A percentile compares a stretch with the other conserved stretches of the same genome.
phyloP scores from a whole-genome alignment of 2,113 vertebrate genomes.

The Myrmecobius fasciatus region DNA sequence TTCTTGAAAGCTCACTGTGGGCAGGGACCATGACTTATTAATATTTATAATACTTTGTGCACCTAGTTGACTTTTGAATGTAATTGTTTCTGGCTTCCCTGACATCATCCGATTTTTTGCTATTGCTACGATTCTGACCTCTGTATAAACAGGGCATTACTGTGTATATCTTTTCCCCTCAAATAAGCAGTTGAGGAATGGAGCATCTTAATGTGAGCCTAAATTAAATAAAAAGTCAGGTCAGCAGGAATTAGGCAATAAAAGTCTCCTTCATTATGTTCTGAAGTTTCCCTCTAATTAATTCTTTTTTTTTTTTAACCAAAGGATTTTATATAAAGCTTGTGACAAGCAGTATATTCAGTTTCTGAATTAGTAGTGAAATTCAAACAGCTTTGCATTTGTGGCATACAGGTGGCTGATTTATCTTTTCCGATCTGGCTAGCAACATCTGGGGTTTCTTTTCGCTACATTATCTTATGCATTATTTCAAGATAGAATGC shows the following conservation, averaged over 20 bases:
- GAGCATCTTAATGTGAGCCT: conserved; percentile 60
- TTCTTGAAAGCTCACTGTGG: background rate
- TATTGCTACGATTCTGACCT: conserved; percentile 53
- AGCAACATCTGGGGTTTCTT: conserved; percentile 55
- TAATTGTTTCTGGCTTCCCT: conserved; percentile 46
- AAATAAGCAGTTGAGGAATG: conserved; percentile 61
- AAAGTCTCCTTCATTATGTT: conserved; percentile 74
- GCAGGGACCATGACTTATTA: background rate
- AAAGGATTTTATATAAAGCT: conserved; percentile 72
- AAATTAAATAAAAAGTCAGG: conserved; percentile 70
- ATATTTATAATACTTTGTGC: background rate
- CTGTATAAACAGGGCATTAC: conserved; percentile 22
- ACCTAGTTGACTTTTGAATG: conserved; percentile 5
- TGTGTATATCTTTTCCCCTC: conserved; percentile 39
- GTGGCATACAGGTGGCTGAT: conserved; percentile 60
- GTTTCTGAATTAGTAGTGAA: conserved; percentile 60
- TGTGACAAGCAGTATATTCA: conserved; percentile 56
- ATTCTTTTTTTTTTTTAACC: conserved; percentile 53
- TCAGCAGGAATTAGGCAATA: conserved; percentile 75
- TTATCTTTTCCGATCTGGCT: conserved; percentile 61
- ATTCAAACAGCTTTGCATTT: conserved; percentile 32
- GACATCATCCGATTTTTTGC: conserved; percentile 26
- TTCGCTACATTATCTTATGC: conserved; percentile 36
- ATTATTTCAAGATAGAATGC: conserved; percentile 35
- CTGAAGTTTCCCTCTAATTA: conserved; percentile 69